Evolutionary conservation across 2,888 invertebrate genomes (phyloP).

Genomic region (Cantharis rustica): DNA sequence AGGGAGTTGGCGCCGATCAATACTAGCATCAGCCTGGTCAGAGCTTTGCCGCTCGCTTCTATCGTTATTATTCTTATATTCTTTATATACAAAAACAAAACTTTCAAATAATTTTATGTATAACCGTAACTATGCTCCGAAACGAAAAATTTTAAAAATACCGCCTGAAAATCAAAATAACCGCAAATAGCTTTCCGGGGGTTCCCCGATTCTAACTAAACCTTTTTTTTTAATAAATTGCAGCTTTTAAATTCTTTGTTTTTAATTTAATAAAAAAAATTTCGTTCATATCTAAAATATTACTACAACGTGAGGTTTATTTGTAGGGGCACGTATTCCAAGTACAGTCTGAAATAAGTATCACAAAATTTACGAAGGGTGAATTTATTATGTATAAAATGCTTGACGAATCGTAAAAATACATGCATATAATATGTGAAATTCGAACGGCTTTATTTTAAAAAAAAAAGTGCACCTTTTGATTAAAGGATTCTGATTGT

Average conservation of each 20-base stretch:
- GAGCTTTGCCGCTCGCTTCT: conserved; percentile 41
- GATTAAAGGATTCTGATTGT: not conserved
- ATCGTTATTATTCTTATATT: conserved; percentile 10
- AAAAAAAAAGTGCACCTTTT: not conserved
- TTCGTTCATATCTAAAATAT: not conserved
- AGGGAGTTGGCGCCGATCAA: conserved; percentile 52
- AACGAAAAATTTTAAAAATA: not conserved
- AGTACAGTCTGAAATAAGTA: conserved; percentile 11
- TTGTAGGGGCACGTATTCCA: conserved; percentile 2
- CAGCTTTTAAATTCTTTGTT: not conserved
- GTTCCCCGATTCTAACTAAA: not conserved
- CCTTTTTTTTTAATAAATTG: not conserved
- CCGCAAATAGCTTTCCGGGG: not conserved
- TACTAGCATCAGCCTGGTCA: conserved; percentile 53
- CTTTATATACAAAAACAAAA: not conserved
- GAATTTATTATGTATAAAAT: conserved; percentile 4
- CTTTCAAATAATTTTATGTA: not conserved
- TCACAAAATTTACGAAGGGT: conserved; percentile 2
- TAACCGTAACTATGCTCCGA: not conserved
- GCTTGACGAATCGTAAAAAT: not conserved
- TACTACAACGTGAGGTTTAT: not conserved
- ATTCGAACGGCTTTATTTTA: not conserved
- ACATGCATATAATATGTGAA: not conserved
- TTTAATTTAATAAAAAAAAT: not conserved
- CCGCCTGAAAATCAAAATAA: not conserved